A percentile compares a stretch with the other conserved stretches of the same genome.
These are phyloP conservation scores for Nibea albiflora DNA, from an alignment of 2,113 vertebrate genomes.

Conservation along the genomic window DNA sequence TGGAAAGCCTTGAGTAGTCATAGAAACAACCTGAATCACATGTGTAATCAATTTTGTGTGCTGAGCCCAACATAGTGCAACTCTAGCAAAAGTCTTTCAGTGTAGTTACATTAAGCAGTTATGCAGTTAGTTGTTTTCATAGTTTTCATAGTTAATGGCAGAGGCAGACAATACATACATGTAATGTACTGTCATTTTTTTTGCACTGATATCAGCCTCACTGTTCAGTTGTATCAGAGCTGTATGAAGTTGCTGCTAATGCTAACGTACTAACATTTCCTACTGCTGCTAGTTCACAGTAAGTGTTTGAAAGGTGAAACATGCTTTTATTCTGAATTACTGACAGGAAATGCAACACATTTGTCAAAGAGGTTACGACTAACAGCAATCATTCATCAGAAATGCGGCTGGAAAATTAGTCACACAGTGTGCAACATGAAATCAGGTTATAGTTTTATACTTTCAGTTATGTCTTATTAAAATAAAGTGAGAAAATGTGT, in stretches of 20 bases:
- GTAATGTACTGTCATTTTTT: background rate
- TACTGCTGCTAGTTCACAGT: background rate
- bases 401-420: background rate
- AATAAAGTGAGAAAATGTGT: background rate
- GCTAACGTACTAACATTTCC: background rate
- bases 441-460: background rate
- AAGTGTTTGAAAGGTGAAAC: background rate
- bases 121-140: background rate
- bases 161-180: too few relatives aligned
- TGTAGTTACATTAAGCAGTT: background rate
- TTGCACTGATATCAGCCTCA: background rate
- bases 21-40: conserved; percentile 1
- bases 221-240: background rate
- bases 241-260: background rate
- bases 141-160: background rate
- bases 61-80: background rate
- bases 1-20: conserved; percentile 9
- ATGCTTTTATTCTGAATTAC: background rate
- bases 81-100: background rate
- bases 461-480: background rate
- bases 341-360: background rate
- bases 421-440: background rate
- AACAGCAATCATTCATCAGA: background rate
- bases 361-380: background rate
- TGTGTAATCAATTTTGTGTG: background rate